Base-by-base conservation (phyloP, 2,888 invertebrate genomes). In the Andrena bucephala region DNA sequence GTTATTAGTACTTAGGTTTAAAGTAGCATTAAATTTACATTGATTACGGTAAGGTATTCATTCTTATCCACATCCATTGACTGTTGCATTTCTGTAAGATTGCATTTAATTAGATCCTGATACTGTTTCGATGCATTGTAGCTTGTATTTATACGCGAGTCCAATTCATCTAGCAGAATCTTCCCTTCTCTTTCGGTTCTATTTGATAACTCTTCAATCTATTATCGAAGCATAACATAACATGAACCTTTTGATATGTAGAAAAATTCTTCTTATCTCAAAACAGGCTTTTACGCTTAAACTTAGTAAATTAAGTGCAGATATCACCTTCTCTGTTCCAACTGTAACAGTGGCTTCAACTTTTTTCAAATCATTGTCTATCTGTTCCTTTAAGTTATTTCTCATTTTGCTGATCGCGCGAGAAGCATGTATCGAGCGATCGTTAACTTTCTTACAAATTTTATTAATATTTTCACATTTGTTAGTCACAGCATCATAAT, bases 131-230 rank as follows among this genome's bases (percentile, higher is more conserved):
- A 81, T n/a, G 82, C 78, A 62, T 89, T 74, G 50, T 88, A 86
- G 60, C 85, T 89, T 50, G 83, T 72, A 52, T 83, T 89, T 36
- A 92, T 36, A 60, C 86, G 86, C 20, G 73, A 87, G 79, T 91
- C 86, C 62, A 94, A 85, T 80, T 93, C 87, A 13, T 86, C 75
- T 13, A 88, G 84, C 42, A 93, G 54, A 50, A 78, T 69, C 52
- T 83, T 82, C 62, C 93, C 88, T 27, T 88, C 66, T 27, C 71
- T 59, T n/a, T 86, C 78, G 59, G 88, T 84, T 29, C 69, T 70
- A 7, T 87, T 86, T 16, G 87, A 89, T 42, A 91, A 74, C 16
- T 73, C 77, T 83, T 89, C 91, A 76, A 91, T 93, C 85, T 89
- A 24, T 31, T 16, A 75, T 29, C 59, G 69, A 31, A 66, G 70